phyloP scores from a whole-genome alignment of 2,113 vertebrate species.

The Cynopterus brachyotis region DNA sequence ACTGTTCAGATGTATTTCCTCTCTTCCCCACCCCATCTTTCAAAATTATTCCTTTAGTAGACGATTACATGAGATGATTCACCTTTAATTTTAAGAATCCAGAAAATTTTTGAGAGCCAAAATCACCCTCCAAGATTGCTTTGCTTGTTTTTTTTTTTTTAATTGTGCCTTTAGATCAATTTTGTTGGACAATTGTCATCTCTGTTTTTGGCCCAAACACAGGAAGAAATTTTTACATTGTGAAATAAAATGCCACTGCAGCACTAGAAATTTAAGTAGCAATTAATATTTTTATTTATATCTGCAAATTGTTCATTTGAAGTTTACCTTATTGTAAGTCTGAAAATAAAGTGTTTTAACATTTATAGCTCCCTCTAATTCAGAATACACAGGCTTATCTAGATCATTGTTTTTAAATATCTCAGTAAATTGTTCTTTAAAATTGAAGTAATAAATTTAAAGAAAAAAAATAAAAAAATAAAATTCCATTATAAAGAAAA shows the following conservation, averaged over 20 bases:
- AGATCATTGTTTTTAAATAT: slow-evolving; percentile 75
- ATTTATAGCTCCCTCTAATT: slow-evolving; percentile 51
- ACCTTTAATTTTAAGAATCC: not conserved
- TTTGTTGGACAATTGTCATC: not conserved
- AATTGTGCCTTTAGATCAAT: slow-evolving; percentile 43
- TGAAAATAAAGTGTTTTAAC: slow-evolving; percentile 16
- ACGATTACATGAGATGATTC: not conserved
- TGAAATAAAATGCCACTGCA: slow-evolving; percentile 60
- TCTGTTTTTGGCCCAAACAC: slow-evolving; percentile 1
- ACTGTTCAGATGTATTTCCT: not conserved
- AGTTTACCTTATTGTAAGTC: slow-evolving; percentile 60
- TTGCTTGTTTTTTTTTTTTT: slow-evolving; percentile 45
- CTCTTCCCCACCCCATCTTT: not conserved
- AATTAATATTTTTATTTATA: slow-evolving; percentile 68
- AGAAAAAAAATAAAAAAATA: not conserved
- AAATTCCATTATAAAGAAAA: not conserved
- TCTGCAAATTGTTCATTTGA: slow-evolving; percentile 76
- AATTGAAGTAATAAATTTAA: slow-evolving; percentile 34
- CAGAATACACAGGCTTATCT: slow-evolving; percentile 69
- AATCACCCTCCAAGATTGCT: not conserved
- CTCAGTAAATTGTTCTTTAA: slow-evolving; percentile 78
- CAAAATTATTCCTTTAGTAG: not conserved
- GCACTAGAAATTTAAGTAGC: slow-evolving; percentile 65
- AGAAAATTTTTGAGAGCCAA: not conserved
- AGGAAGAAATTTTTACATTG: slow-evolving; percentile 33